These are phyloP conservation scores for Eupithecia tripunctaria DNA, from an alignment of 2,888 invertebrate genomes.

Conservation along the genomic window DNA sequence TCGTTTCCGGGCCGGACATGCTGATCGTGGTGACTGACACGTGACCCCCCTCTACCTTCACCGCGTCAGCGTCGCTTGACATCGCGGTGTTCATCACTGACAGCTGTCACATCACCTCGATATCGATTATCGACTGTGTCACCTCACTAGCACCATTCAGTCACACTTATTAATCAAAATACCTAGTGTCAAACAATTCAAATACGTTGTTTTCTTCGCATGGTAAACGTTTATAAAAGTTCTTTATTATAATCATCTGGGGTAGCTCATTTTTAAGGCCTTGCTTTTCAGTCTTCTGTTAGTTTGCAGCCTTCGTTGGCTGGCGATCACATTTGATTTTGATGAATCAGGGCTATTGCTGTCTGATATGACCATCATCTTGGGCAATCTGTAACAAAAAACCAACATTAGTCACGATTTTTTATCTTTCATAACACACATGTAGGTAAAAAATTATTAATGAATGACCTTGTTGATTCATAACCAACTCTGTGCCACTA, in stretches of 20 bases:
- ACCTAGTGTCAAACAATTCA: slow-evolving; percentile 51
- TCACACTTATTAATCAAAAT: slow-evolving; percentile 41
- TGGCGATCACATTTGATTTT: slow-evolving; percentile 35
- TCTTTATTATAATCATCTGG: slow-evolving; percentile 64
- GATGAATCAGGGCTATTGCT: slow-evolving; percentile 48
- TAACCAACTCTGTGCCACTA: neutral
- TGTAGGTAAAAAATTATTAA: neutral
- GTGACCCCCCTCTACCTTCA: slow-evolving; percentile 83
- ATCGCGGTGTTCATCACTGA: slow-evolving; percentile 66
- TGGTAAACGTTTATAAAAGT: slow-evolving; percentile 59
- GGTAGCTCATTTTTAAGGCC: slow-evolving; percentile 73
- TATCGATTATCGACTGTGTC: slow-evolving; percentile 57
- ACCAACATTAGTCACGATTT: slow-evolving; percentile 51
- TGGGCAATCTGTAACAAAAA: slow-evolving; percentile 71
- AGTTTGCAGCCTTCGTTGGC: slow-evolving; percentile 33
- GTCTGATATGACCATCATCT: slow-evolving; percentile 67
- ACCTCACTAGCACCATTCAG: slow-evolving; percentile 71
- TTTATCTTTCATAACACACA: slow-evolving; percentile 7
- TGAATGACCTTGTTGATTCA: slow-evolving; percentile 13
- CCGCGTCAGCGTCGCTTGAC: slow-evolving; percentile 77
- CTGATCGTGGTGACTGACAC: slow-evolving; percentile 93
- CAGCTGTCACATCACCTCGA: slow-evolving; percentile 57
- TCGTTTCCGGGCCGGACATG: slow-evolving; percentile 85
- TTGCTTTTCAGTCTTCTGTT: slow-evolving; percentile 69
- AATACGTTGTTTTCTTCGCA: slow-evolving; percentile 64